phyloP scores from a whole-genome alignment of 2,888 invertebrate genomes.

The Cerastoderma edule region DNA sequence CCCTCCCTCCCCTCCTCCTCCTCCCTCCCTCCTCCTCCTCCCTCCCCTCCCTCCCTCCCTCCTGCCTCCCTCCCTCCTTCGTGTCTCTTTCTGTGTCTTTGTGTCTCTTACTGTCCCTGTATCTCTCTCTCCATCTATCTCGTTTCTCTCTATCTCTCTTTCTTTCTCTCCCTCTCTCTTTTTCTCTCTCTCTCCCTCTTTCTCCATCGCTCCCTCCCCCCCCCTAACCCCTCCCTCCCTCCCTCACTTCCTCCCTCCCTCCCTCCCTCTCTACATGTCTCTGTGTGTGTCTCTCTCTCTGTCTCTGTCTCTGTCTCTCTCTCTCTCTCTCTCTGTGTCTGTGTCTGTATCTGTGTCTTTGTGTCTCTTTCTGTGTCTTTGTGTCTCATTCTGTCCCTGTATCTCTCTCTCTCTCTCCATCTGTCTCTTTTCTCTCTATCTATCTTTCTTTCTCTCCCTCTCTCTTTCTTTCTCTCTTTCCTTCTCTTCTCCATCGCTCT shows the following conservation, averaged over 20 bases:
- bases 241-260: too few species aligned
- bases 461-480: background rate
- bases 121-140: too few species aligned
- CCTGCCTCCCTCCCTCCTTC: background rate
- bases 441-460: too few species aligned
- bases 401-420: too few species aligned
- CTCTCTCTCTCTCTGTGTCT: background rate
- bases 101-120: background rate
- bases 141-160: too few species aligned
- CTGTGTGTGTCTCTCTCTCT: too few species aligned
- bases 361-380: background rate
- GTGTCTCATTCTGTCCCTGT: too few species aligned
- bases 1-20: constrained; percentile 24
- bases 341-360: background rate
- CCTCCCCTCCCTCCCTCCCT: constrained; percentile 15
- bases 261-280: too few species aligned
- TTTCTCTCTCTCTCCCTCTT: background rate
- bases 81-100: background rate
- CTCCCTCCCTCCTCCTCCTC: background rate
- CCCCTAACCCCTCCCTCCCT: too few species aligned
- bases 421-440: too few species aligned
- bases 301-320: background rate
- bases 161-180: background rate
- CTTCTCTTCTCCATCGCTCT: background rate
- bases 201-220: too few species aligned